Evolutionary conservation across 2,113 vertebrate genomes (phyloP), one percentile per base, ranked within the genome.

Genomic region (Heteronetta atricapilla): DNA sequence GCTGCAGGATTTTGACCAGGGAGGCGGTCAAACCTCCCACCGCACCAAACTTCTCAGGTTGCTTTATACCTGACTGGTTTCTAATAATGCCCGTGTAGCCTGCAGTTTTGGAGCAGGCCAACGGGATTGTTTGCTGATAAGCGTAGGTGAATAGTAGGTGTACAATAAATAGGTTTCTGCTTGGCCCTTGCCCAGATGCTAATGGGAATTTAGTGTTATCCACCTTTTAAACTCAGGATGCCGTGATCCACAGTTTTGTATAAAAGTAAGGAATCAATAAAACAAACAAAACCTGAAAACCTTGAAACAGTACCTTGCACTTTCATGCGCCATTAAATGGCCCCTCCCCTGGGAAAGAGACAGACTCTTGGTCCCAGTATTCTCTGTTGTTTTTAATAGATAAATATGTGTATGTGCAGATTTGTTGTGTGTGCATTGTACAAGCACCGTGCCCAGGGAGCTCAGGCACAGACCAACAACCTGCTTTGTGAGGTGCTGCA

Each of bases 361-460:
- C 3, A 63, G 29, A 11, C 73, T 74, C 36, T 40, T 64, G 29
- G 31, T 62, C 21, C 62, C 17, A 19, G 20, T 34, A 75, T 52
- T 64, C 59, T 85, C 31, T 38, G 64, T 29, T 29, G 21, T 19
- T 64, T 70, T 34, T 50, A 70, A 4, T 29, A 13, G 21, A 52
- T 50, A 67, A 62, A 33, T 77, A 20, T 4, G 10, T 73, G 10
- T 73, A 3, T 16, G 9, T 69, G 20, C 40, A 19, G 15, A 46
- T 38, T 53, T 4, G 1, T 14, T 3, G 2, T 33, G 33, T 77
- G 38, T 38, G 18, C 11, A 17, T 8, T 52, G 33, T 53, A 40
- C 15, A 26, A 22, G 22, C 15, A 38, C 13, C 2, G 1, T 25
- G 23, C 6, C 12, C 0, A 1, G 25, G 13, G 38, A 64, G 26